Conservation (phyloP, 2,113 vertebrate genomes). For the Cepphus grylle region DNA sequence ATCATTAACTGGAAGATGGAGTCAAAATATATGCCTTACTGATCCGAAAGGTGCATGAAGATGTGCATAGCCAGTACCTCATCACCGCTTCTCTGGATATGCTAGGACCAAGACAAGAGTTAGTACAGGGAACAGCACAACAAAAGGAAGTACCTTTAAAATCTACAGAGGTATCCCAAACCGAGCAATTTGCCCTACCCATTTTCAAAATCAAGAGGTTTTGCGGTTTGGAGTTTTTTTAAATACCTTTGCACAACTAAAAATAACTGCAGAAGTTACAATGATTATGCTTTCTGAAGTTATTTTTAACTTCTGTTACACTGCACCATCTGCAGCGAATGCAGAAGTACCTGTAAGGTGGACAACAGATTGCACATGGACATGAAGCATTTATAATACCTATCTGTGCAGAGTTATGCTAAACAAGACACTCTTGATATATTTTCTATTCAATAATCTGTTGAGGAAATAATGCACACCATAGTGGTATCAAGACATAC, state of each 20-base stretch:
- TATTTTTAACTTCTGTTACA: neutral
- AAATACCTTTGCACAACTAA: neutral
- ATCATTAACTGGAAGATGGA: neutral
- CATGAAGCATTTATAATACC: neutral
- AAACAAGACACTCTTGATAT: neutral
- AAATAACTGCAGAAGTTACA: neutral
- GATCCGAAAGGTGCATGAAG: neutral
- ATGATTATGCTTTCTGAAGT: neutral
- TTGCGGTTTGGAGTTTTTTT: neutral
- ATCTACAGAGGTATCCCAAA: neutral
- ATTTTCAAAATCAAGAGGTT: neutral
- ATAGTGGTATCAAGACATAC: neutral
- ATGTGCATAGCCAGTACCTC: neutral
- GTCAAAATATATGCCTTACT: neutral
- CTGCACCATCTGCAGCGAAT: neutral
- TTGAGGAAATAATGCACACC: neutral
- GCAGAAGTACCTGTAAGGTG: neutral
- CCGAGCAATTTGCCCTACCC: neutral
- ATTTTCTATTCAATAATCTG: too few species aligned
- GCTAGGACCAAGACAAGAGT: neutral
- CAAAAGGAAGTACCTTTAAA: neutral
- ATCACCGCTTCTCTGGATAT: neutral
- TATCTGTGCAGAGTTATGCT: neutral
- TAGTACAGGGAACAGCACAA: fast-evolving
- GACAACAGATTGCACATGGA: neutral